Percentiles rank a stretch among this genome's conserved stretches.
These are phyloP conservation scores for Brachirus orientalis DNA, from an alignment of 2,113 vertebrate species.

Conservation along the genomic window DNA sequence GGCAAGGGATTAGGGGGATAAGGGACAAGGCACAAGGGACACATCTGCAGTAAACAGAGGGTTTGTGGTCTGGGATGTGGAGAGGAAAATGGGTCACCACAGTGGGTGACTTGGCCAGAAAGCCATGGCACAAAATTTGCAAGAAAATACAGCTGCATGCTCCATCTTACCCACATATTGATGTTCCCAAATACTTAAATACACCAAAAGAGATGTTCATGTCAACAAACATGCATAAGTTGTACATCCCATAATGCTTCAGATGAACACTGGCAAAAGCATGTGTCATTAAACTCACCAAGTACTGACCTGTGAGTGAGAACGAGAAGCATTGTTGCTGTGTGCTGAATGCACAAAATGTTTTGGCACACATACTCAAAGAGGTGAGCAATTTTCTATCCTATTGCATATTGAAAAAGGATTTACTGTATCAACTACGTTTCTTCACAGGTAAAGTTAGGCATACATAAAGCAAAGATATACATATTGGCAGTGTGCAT, in stretches of 20 bases:
- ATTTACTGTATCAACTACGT: conserved; percentile 23
- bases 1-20: conserved; percentile 76
- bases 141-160: conserved; percentile 22
- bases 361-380: neutral
- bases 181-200: neutral
- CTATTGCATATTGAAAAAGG: conserved; percentile 19
- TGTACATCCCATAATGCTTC: too few species aligned
- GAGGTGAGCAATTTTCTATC: neutral
- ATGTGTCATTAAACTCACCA: too few species aligned
- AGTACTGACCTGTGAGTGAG: neutral
- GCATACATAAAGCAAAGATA: neutral
- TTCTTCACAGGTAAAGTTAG: neutral
- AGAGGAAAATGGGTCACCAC: conserved; percentile 64
- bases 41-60: conserved; percentile 63
- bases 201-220: neutral
- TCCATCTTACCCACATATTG: neutral
- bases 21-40: conserved; percentile 72
- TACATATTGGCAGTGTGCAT: neutral
- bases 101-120: conserved; percentile 62
- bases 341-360: too few species aligned
- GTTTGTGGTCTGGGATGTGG: conserved; percentile 60
- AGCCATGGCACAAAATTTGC: conserved; percentile 36
- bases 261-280: neutral
- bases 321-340: neutral
- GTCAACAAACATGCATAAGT: conserved; percentile 14